phyloP scores from a whole-genome alignment of 1,140 invertebrate genomes.

The Brachionus asplanchnoidis region DNA sequence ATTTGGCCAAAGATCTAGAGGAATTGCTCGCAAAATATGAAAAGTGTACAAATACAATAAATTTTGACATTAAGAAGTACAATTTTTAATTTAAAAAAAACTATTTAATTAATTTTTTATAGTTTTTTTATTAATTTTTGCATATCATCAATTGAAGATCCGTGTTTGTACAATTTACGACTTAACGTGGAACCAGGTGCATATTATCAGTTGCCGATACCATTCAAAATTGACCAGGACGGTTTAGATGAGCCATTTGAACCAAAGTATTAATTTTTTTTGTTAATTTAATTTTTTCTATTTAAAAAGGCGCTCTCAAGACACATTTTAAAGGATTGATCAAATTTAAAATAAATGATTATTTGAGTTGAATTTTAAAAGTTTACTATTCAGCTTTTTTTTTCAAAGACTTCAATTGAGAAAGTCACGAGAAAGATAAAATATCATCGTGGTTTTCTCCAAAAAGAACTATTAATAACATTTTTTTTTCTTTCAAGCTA shows the following conservation, averaged over 20 bases:
- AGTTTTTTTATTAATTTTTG: conserved; percentile 11
- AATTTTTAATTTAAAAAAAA: not conserved
- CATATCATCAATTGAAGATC: conserved; percentile 4
- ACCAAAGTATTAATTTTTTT: not conserved
- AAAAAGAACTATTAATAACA: not conserved
- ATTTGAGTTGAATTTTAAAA: not conserved
- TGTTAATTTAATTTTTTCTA: not conserved
- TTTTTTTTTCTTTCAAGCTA: not conserved
- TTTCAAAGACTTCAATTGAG: not conserved
- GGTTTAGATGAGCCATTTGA: conserved; percentile 24
- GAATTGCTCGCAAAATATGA: not conserved
- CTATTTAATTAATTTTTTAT: not conserved
- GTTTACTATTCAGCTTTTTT: not conserved
- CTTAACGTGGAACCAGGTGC: conserved; percentile 19
- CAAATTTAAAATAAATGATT: too few relatives aligned
- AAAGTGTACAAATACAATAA: not conserved
- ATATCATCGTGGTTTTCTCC: not conserved
- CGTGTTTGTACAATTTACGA: conserved; percentile 32
- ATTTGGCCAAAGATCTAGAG: conserved; percentile 18
- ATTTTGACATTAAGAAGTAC: conserved; percentile 40
- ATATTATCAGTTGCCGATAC: conserved; percentile 16
- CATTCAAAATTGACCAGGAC: conserved; percentile 18
- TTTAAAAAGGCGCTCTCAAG: not conserved
- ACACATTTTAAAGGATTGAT: too few relatives aligned
- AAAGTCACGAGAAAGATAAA: not conserved